Conservation (phyloP, 2,797 vertebrate species). For the Gouania willdenowi region DNA sequence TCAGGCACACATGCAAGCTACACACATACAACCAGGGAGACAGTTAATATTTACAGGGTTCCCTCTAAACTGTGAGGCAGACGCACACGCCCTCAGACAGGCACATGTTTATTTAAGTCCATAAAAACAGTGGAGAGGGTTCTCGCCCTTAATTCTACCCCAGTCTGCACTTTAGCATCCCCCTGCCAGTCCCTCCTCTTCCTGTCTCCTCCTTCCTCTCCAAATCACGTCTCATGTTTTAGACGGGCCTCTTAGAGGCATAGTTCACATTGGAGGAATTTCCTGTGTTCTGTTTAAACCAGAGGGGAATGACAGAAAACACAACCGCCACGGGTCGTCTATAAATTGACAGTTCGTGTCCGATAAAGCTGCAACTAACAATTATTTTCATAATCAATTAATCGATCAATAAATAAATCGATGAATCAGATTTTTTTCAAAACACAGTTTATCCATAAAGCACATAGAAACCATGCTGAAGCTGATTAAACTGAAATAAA, state of each 20-base stretch:
- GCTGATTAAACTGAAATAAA: too few species aligned
- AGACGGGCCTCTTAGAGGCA: conserved; percentile 32
- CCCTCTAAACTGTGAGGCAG: background rate
- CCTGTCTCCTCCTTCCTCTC: conserved; percentile 13
- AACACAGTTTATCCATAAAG: too few species aligned
- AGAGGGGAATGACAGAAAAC: conserved; percentile 7
- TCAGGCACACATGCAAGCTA: conserved; percentile 34
- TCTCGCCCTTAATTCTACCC: conserved; percentile 12
- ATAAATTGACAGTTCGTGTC: too few species aligned
- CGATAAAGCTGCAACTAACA: too few species aligned
- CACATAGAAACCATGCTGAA: too few species aligned
- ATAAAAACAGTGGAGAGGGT: conserved; percentile 36
- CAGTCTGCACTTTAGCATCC: background rate
- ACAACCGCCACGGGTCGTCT: too few species aligned
- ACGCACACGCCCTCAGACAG: conserved; percentile 33
- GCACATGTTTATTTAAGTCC: conserved; percentile 28
- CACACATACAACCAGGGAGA: conserved; percentile 19
- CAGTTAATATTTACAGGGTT: conserved; percentile 12
- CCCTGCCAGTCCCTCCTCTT: conserved; percentile 8
- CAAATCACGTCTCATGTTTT: conserved; percentile 21
- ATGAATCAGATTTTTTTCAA: too few species aligned
- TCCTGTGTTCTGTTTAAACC: conserved; percentile 59
- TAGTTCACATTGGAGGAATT: conserved; percentile 59
- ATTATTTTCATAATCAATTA: too few species aligned
- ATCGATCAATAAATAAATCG: too few species aligned